Conservation (phyloP, 2,797 vertebrate species). For the Danionella dracula region DNA sequence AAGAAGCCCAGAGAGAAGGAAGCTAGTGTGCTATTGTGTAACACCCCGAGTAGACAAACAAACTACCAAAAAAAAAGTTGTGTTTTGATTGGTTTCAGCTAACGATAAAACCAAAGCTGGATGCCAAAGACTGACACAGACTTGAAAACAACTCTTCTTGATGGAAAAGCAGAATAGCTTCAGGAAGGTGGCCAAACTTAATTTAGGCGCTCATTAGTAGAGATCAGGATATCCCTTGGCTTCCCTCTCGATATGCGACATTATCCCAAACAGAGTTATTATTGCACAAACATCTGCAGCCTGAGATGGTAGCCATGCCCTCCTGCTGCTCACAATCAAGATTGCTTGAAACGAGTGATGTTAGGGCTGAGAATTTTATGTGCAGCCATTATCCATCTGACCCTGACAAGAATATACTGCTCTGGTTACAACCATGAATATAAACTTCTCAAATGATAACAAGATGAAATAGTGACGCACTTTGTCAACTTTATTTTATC, state of each 20-base stretch:
- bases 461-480: no score
- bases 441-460: no score
- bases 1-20: constrained; percentile 26
- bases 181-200: constrained; percentile 2
- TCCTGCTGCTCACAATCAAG: not conserved
- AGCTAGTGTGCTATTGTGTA: constrained; percentile 23
- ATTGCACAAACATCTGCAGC: constrained; percentile 17
- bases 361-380: constrained; percentile 8
- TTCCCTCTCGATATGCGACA: constrained; percentile 12
- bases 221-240: constrained; percentile 42
- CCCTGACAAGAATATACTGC: constrained; percentile 3
- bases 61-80: no score
- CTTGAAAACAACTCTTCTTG: not conserved
- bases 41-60: constrained; percentile 33
- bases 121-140: not conserved
- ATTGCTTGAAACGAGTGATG: not conserved
- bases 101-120: not conserved
- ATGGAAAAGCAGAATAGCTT: not conserved
- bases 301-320: not conserved
- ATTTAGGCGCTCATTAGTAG: not conserved
- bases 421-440: not conserved
- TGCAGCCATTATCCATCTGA: constrained; percentile 6
- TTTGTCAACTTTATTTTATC: no score
- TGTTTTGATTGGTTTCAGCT: not conserved
- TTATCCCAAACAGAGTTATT: constrained; percentile 3